Evolutionary conservation across 2,113 vertebrate genomes (phyloP), one percentile per base, ranked within the genome.

Genomic region (Propithecus coquereli): DNA sequence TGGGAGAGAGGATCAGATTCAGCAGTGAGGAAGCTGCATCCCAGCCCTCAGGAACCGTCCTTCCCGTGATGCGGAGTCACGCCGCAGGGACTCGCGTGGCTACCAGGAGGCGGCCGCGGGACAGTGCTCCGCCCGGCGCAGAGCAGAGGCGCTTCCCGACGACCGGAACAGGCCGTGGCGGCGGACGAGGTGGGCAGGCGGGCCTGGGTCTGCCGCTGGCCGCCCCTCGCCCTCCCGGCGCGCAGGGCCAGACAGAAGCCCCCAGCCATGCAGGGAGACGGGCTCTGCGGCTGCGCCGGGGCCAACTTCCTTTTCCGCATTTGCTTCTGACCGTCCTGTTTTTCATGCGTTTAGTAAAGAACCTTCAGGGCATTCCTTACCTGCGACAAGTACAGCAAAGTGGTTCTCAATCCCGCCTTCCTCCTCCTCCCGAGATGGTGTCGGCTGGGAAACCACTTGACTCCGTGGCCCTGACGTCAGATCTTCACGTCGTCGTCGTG

Each of bases 391-490:
- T 17, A 4, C 4, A 74, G 30, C 18, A 22, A 54, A 71, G 23
- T 30, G 12, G 13, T 34, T 37, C 32, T 40, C 65, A 2, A 27
- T 18, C 70, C 45, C 7, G 0, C 81, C 27, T 4, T 18, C 17
- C 65, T 1, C 73, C 32, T 18, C 8, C 23, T 37, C 16, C 43
- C 23, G 3, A 3, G 6, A 23, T 0, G 20, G 32, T 1, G 0
- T 32, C 12, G 0, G 22, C 37, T 0, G 30, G 52, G 54, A 47
- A 50, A 2, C 14, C 11, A 0, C 0, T n/a, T 1, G 50, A 22
- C 6, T n/a, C 76, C 8, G 2, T 0, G 6, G 76, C 66, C 6
- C 2, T 3, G 7, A 3, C 34, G 6, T 37, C 74, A 27, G 25
- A 8, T 18, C 34, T 20, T 45, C 3, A 11, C 74, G 47, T 52